phyloP scores from a whole-genome alignment of 1,140 invertebrate species.

The Drosophila malerkotliana region DNA sequence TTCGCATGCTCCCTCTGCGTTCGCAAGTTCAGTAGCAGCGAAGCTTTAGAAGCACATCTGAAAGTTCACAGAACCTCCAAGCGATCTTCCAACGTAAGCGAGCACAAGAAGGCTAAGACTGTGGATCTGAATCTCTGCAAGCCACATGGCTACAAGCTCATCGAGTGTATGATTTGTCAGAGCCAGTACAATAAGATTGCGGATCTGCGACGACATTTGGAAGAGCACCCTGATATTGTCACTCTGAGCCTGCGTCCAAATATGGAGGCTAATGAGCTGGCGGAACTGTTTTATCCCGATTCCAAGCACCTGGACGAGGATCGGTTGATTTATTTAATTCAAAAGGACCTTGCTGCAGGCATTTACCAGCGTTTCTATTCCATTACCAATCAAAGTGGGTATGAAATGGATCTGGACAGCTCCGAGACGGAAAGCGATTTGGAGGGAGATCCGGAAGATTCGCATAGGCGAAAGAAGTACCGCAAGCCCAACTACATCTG shows the following conservation, averaged over 20 bases:
- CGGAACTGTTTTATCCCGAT: constrained; percentile 69
- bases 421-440: constrained; percentile 66
- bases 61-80: constrained; percentile 66
- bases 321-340: constrained; percentile 50
- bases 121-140: constrained; percentile 70
- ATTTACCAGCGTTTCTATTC: constrained; percentile 70
- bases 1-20: constrained; percentile 64
- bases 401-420: constrained; percentile 71
- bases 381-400: constrained; percentile 71
- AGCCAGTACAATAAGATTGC: constrained; percentile 69
- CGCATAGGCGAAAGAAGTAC: constrained; percentile 15
- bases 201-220: constrained; percentile 56
- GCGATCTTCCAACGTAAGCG: constrained; percentile 60
- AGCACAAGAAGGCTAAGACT: constrained; percentile 67
- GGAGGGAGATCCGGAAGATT: constrained; percentile 48
- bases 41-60: constrained; percentile 55
- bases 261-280: constrained; percentile 46
- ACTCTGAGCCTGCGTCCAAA: constrained; percentile 39
- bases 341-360: constrained; percentile 52
- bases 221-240: constrained; percentile 60
- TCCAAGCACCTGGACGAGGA: constrained; percentile 58
- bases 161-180: constrained; percentile 74
- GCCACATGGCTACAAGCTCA: constrained; percentile 69
- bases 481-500: constrained; percentile 73
- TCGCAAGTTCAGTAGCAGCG: constrained; percentile 63